Conservation (phyloP, 1,140 invertebrate species). For the Conopomorpha cramerella region DNA sequence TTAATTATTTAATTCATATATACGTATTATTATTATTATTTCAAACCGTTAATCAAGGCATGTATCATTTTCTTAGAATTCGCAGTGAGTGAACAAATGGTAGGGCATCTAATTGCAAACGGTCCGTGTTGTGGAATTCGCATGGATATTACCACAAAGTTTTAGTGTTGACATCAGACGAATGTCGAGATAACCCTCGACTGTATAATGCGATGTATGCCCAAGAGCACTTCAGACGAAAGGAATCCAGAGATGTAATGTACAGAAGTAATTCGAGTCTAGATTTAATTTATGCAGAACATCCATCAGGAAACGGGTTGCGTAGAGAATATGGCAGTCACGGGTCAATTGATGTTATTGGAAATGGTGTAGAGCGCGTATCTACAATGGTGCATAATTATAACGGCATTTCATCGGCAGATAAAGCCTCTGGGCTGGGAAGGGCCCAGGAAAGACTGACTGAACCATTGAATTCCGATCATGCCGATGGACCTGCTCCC, state of each 20-base stretch:
- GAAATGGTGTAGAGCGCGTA: conserved; percentile 60
- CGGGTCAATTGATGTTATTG: conserved; percentile 64
- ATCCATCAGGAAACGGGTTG: conserved; percentile 41
- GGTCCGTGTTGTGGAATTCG: background rate
- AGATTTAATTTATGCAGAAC: conserved; percentile 56
- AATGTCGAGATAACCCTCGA: background rate
- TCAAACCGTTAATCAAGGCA: too few species aligned
- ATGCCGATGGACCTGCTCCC: conserved; percentile 44
- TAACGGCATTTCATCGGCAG: conserved; percentile 32
- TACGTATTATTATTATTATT: too few species aligned
- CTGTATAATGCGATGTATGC: conserved; percentile 54
- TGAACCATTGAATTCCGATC: conserved; percentile 33
- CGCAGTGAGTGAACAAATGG: too few species aligned
- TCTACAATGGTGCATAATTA: conserved; percentile 81
- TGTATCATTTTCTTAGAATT: too few species aligned
- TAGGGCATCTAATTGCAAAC: too few species aligned
- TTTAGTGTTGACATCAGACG: too few species aligned
- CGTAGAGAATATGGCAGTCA: conserved; percentile 66
- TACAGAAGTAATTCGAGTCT: conserved; percentile 67
- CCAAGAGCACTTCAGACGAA: conserved; percentile 42
- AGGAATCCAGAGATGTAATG: conserved; percentile 52
- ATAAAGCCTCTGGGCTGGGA: conserved; percentile 42
- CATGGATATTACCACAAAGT: background rate
- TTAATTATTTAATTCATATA: too few species aligned
- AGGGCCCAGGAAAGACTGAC: conserved; percentile 31